Evolutionary conservation across 2,888 invertebrate species (phyloP), one percentile per base, ranked within the genome.

Genomic region (Thelaira solivaga): DNA sequence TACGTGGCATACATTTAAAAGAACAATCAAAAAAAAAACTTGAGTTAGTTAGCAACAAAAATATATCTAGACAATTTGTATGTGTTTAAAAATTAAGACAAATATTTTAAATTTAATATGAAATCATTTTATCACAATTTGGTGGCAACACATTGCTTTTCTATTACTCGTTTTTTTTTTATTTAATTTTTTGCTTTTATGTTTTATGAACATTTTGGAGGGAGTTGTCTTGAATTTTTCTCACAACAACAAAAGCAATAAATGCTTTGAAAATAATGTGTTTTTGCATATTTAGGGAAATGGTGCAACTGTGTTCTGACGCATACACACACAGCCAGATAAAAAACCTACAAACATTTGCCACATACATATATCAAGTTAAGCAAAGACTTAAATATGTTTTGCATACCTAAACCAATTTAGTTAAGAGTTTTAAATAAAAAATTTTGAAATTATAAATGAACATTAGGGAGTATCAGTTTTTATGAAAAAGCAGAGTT

Each of bases 81-180:
- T n/a, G 26, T 24, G 26, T 36, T 45, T 53, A 57, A 31, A 8
- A 31, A 57, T 41, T 47, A 67, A 55, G 39, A 67, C 8, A 7
- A 8, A 65, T 74, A 78, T 74, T 74, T 59, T 61, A 65, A 69
- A 74, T 74, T 74, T 61, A 62, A 74, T 74, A 78, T 74, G 53
- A 65, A 65, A 71, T 61, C 51, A 65, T 74, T 78, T 78, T 78
- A 74, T 78, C 74, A 78, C 74, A 78, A 74, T 78, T 74, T 67
- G 64, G 74, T 62, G 68, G 74, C 74, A 78, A 71, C 59, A 69
- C 45, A 74, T 74, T 78, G 57, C 45, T 36, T 24, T 51, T 59
- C 24, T 6, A 13, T 57, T 39, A 31, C n/a, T 59, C 6, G 11
- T 20, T 57, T 62, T 75, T 31, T 51, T 45, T 26, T 39, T 45